Base-by-base conservation (phyloP, 2,797 vertebrate genomes). In the Poecilia gillii region DNA sequence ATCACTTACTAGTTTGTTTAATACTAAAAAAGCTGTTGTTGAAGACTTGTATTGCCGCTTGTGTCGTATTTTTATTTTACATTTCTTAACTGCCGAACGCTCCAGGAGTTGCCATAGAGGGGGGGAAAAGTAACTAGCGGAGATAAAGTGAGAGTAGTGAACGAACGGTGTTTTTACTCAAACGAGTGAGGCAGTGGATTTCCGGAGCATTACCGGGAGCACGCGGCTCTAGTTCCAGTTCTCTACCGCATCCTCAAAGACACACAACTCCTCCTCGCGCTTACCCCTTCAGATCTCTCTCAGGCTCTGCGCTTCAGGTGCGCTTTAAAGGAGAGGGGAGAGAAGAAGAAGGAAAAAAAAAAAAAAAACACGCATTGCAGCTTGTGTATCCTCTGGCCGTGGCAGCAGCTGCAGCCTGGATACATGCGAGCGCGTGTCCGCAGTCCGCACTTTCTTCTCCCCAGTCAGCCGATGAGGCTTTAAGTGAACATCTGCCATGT, bases 301-400 rank as follows among this genome's bases (percentile, higher is more conserved):
- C 41, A 8, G 68, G 81, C 83, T 86, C 71, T 88, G 91, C 81
- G 90, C 88, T 89, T 90, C 84, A 90, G 88, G 90, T 91, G 91
- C 91, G 90, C 90, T 89, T 85, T 75, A 82, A 85, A 83, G 76
- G 66, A 68, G 81, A 86, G 55, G 31, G 23, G 46, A 84, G 90
- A 57, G 51, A 3, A 53, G 51, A 53, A 11, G 51, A 47, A 47
- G 47, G 5, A 49, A 49, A 0, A 25, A 57, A 93, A 20, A 47
- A 41, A 36, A 82, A 86, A 90, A 94, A 94, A 88, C 94, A 95
- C 94, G 95, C 94, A 95, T 93, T 95, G 94, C 95, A 94, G 93
- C 85, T 90, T 81, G 83, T 86, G 87, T 85, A 86, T 91, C 81
- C 87, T 88, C 81, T 85, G 85, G 81, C 85, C 86, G 82, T 85